These are phyloP conservation scores for Aelia acuminata DNA, from an alignment of 2,888 invertebrate species.

Conservation along the genomic window DNA sequence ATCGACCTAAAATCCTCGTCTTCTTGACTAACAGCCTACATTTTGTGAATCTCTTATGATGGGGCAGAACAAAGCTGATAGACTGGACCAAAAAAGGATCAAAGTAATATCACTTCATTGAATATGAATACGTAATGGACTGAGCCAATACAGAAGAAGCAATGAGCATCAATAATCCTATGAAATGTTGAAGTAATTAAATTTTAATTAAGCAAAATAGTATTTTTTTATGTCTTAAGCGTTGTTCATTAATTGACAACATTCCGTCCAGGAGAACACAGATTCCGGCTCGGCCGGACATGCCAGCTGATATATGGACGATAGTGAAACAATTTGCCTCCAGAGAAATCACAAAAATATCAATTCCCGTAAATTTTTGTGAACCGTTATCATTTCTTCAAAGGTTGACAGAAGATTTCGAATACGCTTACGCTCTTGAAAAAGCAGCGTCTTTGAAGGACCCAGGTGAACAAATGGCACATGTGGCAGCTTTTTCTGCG, in stretches of 20 bases:
- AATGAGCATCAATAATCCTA: not conserved
- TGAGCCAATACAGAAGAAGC: not conserved
- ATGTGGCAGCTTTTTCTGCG: slow-evolving; percentile 97
- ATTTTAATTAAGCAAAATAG: not conserved
- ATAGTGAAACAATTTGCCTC: not conserved
- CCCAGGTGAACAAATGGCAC: slow-evolving; percentile 92
- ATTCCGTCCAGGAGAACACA: slow-evolving; percentile 5
- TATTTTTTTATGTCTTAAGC: not conserved
- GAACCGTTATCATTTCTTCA: slow-evolving; percentile 99
- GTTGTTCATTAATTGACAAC: not conserved
- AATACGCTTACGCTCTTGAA: slow-evolving; percentile 93
- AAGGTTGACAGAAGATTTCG: slow-evolving; percentile 96
- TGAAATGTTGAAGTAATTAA: not conserved
- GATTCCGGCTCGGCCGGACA: slow-evolving; percentile 38
- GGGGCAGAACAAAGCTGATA: not conserved
- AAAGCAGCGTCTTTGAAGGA: slow-evolving; percentile 76
- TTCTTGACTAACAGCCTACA: not conserved
- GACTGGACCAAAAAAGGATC: not conserved
- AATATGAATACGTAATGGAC: not conserved
- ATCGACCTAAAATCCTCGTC: not conserved
- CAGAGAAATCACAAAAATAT: slow-evolving; percentile 4
- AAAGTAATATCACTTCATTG: not conserved
- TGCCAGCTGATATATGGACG: slow-evolving; percentile 15
- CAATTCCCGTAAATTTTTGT: slow-evolving; percentile 86
- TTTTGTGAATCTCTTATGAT: not conserved